Base-by-base conservation (phyloP, 2,797 vertebrate genomes). In the Rhinella marina region DNA sequence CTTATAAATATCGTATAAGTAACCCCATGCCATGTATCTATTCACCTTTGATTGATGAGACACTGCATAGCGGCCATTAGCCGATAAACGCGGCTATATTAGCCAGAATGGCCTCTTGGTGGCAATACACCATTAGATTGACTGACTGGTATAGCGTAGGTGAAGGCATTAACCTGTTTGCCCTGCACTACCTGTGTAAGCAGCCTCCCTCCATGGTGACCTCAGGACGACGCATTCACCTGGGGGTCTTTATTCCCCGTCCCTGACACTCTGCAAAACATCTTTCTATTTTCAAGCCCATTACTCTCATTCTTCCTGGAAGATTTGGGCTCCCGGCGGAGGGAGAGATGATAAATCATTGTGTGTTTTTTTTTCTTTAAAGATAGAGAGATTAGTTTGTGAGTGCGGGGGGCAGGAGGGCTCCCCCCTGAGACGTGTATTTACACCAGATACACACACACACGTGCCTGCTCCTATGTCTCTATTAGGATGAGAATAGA, bases 261-360 rank as follows among this genome's bases (percentile, higher is more conserved):
- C 27, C 14, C 70, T 25, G n/a, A 9, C 32, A 14, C 14, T 9
- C 21, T 61, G 50, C 25, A 82, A 27, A 76, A 64, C 41, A 57
- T 77, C 9, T 66, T 68, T 80, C 61, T 70, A 41, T 66, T 56
- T 21, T 56, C 57, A 10, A n/a, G 84, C 25, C 32, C 32, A n/a
- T 54, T 64, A 52, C 29, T 85, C 52, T 41, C 52, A 0, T 27
- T 23, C 21, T 77, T 77, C 79, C 81, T 78, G 86, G 41, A 52
- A 87, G 86, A 19, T 50, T 23, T 11, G 12, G 61, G 70, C 61
- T 88, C 87, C 82, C 87, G 8, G 90, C 29, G 92, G 93, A 93
- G 93, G 92, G 91, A 92, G 91, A 93, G 91, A 48, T 92, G 94
- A 94, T 94, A 94, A 93, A 93, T 94, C 94, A 93, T 93, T 95